A percentile compares a stretch with the other conserved stretches of the same genome.
phyloP scores from a whole-genome alignment of 2,797 vertebrate genomes.

The Myoxocephalus aenaeus region DNA sequence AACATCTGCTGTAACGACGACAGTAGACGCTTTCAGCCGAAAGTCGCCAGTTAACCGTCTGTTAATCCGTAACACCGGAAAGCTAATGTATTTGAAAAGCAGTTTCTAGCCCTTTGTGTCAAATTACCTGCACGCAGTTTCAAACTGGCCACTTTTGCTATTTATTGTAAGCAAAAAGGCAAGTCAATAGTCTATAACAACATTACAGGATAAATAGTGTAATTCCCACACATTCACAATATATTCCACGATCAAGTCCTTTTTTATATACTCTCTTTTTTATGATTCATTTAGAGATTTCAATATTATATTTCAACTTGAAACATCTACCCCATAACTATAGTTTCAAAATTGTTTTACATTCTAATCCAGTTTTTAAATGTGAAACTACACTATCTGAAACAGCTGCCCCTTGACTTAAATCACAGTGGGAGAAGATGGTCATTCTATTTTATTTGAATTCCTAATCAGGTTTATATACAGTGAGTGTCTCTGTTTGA shows the following conservation, averaged over 20 bases:
- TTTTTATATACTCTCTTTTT: not conserved
- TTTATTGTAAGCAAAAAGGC: not conserved
- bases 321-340: not conserved
- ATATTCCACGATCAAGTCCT: not conserved
- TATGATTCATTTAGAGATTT: not conserved
- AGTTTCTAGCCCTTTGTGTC: not conserved
- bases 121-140: not conserved
- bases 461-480: constrained; percentile 11
- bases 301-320: not conserved
- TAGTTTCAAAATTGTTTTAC: not conserved
- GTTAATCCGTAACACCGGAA: too few species aligned
- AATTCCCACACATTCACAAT: not conserved
- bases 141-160: not conserved
- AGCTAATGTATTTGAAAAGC: not conserved
- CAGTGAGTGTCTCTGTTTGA: not conserved
- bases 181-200: not conserved
- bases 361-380: not conserved
- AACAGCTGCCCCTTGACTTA: constrained; percentile 1
- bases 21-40: too few species aligned
- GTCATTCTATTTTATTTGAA: not conserved
- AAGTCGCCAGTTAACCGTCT: too few species aligned
- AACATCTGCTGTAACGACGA: too few species aligned
- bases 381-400: not conserved
- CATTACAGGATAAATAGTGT: not conserved
- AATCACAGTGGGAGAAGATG: not conserved